A percentile compares a stretch with the other conserved stretches of the same genome.
Evolutionary conservation across 2,888 invertebrate genomes (phyloP).

Genomic region (Pharmacophagus antenor): DNA sequence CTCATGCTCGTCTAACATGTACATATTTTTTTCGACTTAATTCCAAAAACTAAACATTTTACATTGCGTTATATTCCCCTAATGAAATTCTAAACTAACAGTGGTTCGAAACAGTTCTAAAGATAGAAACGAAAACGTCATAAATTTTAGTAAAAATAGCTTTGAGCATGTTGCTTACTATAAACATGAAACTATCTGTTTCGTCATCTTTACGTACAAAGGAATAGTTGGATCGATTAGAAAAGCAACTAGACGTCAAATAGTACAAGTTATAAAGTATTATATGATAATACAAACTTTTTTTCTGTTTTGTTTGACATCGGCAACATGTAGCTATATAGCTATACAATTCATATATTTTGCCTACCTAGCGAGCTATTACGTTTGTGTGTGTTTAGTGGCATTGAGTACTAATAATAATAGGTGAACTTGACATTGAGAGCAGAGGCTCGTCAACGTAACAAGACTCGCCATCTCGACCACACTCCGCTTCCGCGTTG

Average conservation of each 20-base stretch:
- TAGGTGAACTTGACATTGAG: slow-evolving; percentile 81
- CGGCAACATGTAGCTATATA: too few species aligned
- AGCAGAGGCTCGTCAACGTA: slow-evolving; percentile 77
- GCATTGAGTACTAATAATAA: slow-evolving; percentile 80
- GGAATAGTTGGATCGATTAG: not conserved
- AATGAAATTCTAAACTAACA: not conserved
- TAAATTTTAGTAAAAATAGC: not conserved
- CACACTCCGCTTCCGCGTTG: slow-evolving; percentile 45
- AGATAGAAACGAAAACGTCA: not conserved
- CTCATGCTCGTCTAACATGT: not conserved
- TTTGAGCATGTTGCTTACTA: not conserved
- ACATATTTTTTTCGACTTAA: not conserved
- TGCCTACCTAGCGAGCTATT: slow-evolving; percentile 52
- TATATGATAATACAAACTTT: not conserved
- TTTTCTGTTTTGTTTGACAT: not conserved
- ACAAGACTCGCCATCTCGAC: slow-evolving; percentile 65
- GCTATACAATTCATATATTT: slow-evolving; percentile 40
- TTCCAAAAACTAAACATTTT: not conserved
- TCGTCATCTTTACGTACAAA: not conserved
- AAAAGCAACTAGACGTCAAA: too few species aligned
- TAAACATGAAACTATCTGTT: not conserved
- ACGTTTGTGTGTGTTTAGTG: slow-evolving; percentile 74
- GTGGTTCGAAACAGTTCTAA: not conserved
- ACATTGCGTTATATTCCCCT: not conserved
- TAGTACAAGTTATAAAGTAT: too few species aligned